phyloP scores from a whole-genome alignment of 2,113 vertebrate genomes.

The Mesocricetus auratus region DNA sequence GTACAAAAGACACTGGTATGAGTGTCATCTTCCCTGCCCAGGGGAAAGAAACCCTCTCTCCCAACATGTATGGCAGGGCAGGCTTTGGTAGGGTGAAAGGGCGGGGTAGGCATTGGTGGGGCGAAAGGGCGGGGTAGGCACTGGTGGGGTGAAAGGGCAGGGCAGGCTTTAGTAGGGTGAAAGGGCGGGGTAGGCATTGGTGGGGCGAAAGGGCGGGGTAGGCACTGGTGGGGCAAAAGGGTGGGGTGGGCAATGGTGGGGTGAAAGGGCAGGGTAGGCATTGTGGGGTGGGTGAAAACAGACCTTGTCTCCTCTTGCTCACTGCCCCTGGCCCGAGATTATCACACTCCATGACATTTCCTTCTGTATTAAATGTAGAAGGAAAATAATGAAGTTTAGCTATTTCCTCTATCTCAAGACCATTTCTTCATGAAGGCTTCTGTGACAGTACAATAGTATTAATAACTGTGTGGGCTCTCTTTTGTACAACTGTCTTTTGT shows the following conservation, averaged over 20 bases:
- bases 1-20: neutral
- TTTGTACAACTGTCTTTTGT: neutral
- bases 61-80: neutral
- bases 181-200: neutral
- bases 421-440: neutral
- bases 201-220: neutral
- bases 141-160: neutral
- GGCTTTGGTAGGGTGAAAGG: too few species aligned
- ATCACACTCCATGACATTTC: neutral
- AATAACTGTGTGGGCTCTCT: too few species aligned
- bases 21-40: accelerated
- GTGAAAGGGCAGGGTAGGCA: neutral
- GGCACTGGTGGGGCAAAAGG: neutral
- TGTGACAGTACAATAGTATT: neutral
- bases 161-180: too few species aligned
- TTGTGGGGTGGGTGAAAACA: neutral
- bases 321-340: neutral
- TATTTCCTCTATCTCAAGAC: neutral
- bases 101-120: neutral
- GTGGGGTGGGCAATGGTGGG: neutral
- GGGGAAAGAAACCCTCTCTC: too few species aligned
- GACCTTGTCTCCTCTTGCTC: neutral
- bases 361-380: too few species aligned
- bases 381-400: neutral
- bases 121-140: too few species aligned